phyloP scores from a whole-genome alignment of 2,888 invertebrate genomes.

The Leucophenga maculata region DNA sequence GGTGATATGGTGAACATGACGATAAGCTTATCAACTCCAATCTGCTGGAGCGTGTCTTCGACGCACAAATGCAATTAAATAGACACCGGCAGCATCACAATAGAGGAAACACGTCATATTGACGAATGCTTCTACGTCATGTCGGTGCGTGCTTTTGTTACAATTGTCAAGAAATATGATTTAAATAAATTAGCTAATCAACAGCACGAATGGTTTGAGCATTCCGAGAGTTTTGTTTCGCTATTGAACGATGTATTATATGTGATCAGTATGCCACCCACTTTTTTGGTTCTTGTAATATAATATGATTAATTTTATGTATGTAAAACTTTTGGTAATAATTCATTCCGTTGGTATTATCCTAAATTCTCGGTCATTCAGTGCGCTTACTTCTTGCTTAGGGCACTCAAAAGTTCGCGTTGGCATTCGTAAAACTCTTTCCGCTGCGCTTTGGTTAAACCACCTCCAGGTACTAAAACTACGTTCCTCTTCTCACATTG shows the following conservation, averaged over 20 bases:
- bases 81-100: neutral
- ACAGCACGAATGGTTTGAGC: constrained; percentile 79
- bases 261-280: too few species aligned
- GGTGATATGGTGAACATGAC: constrained; percentile 75
- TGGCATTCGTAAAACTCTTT: too few species aligned
- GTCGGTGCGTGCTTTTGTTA: constrained; percentile 77
- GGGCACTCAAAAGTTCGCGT: too few species aligned
- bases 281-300: too few species aligned
- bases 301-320: too few species aligned
- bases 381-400: too few species aligned
- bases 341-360: too few species aligned
- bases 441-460: too few species aligned
- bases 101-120: constrained; percentile 41
- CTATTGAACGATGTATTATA: constrained; percentile 80
- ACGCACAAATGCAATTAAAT: constrained; percentile 72
- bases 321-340: too few species aligned
- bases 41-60: constrained; percentile 74
- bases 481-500: too few species aligned
- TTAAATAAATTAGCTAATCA: constrained; percentile 77
- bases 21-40: constrained; percentile 63
- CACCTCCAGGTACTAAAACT: too few species aligned
- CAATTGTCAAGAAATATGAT: constrained; percentile 75
- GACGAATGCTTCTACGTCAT: constrained; percentile 67
- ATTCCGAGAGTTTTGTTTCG: constrained; percentile 79
- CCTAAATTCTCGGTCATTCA: too few species aligned